Conservation (phyloP, 2,888 invertebrate species). For the Eumerus sabulonum region DNA sequence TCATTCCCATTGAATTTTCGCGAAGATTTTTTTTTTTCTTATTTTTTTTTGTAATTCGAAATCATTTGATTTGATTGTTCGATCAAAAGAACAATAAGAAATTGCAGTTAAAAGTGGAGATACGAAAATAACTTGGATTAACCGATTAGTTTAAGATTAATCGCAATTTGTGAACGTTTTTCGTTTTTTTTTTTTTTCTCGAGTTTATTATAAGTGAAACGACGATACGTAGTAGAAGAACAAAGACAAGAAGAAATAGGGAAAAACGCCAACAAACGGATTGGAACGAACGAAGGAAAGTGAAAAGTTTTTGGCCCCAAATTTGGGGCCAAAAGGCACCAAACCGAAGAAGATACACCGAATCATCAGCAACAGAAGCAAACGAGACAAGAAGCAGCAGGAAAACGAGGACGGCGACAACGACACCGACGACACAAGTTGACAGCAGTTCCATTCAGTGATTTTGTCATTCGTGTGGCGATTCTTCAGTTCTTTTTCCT, state of each 20-base stretch:
- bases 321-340: slow-evolving; percentile 62
- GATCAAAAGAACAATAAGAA: slow-evolving; percentile 50
- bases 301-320: slow-evolving; percentile 67
- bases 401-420: background rate
- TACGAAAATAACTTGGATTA: slow-evolving; percentile 15
- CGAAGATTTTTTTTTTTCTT: slow-evolving; percentile 58
- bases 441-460: slow-evolving; percentile 31
- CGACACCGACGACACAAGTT: slow-evolving; percentile 21
- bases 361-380: slow-evolving; percentile 12
- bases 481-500: slow-evolving; percentile 10
- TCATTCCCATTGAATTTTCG: slow-evolving; percentile 65
- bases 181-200: background rate
- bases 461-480: slow-evolving; percentile 31
- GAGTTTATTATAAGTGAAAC: slow-evolving; percentile 51
- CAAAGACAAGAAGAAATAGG: slow-evolving; percentile 5
- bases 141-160: slow-evolving; percentile 26
- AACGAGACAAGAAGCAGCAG: no score
- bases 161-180: slow-evolving; percentile 20
- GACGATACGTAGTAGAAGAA: slow-evolving; percentile 9
- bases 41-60: slow-evolving; percentile 28
- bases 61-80: slow-evolving; percentile 48
- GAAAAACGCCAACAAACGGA: slow-evolving; percentile 35
- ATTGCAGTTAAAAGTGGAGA: slow-evolving; percentile 32
- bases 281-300: slow-evolving; percentile 43
- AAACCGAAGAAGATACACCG: slow-evolving; percentile 36